Percentiles rank a stretch among this genome's conserved stretches.
Conservation (phyloP, 2,113 vertebrate genomes). For the Corvus hawaiiensis region DNA sequence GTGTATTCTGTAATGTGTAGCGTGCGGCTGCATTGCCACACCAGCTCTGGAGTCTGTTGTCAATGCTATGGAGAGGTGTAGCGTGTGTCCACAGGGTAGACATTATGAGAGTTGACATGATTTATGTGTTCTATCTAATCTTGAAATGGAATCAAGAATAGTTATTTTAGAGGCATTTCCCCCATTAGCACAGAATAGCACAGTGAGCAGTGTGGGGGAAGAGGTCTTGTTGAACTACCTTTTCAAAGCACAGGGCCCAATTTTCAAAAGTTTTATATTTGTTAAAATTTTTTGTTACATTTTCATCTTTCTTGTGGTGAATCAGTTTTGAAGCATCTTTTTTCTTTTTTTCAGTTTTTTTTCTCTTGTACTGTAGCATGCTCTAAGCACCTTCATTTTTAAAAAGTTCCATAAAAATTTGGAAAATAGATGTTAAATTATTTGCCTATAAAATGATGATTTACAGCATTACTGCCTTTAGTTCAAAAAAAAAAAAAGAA, state of each 20-base stretch:
- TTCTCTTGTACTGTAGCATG: slow-evolving; percentile 67
- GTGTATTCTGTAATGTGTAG: neutral
- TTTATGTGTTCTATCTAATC: slow-evolving; percentile 17
- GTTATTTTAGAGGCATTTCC: neutral
- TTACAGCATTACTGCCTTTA: slow-evolving; percentile 63
- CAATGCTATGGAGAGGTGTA: neutral
- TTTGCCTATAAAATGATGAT: slow-evolving; percentile 44
- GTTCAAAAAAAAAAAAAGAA: neutral
- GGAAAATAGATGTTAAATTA: slow-evolving; percentile 58
- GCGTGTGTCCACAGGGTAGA: neutral
- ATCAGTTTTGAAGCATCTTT: slow-evolving; percentile 25
- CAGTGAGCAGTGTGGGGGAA: slow-evolving; percentile 53
- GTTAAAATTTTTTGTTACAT: slow-evolving; percentile 43
- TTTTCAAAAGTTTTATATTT: slow-evolving; percentile 60
- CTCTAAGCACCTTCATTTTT: slow-evolving; percentile 62
- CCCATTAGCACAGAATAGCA: slow-evolving; percentile 36
- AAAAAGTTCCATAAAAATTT: slow-evolving; percentile 51
- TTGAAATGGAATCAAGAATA: neutral
- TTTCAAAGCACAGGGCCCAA: slow-evolving; percentile 62
- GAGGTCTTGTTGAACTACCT: slow-evolving; percentile 39
- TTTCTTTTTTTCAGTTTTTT: slow-evolving; percentile 16
- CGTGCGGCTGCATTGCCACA: neutral
- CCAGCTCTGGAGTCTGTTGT: neutral
- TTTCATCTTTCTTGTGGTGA: slow-evolving; percentile 45
- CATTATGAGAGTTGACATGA: neutral